Evolutionary conservation across 2,113 vertebrate genomes (phyloP).

Genomic region (Octodon degus): DNA sequence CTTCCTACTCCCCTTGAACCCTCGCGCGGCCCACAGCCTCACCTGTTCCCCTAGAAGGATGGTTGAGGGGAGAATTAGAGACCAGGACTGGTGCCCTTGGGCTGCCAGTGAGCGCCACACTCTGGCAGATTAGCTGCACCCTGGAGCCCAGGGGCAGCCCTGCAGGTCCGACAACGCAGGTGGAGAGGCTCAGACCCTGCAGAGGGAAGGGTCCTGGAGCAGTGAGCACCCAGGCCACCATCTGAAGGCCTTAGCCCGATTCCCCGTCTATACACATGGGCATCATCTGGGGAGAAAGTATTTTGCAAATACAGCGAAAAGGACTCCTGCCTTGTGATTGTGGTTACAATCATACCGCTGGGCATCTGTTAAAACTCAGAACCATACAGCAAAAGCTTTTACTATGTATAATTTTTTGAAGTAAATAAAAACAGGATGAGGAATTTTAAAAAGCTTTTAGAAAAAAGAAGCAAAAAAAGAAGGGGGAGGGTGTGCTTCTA

Average conservation of each 20-base stretch:
- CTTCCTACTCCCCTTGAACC: rapidly evolving
- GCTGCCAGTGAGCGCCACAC: not conserved
- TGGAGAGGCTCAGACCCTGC: not conserved
- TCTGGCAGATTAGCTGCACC: not conserved
- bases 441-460: not conserved
- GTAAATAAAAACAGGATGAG: not conserved
- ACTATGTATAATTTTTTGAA: not conserved
- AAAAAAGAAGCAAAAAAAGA: not conserved
- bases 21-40: not conserved
- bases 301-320: slow-evolving; percentile 10
- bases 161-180: not conserved
- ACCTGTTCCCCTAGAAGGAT: not conserved
- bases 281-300: not conserved
- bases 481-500: not conserved
- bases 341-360: not conserved
- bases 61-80: no score
- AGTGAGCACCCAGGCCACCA: not conserved
- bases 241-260: not conserved
- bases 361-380: not conserved
- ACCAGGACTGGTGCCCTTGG: not conserved
- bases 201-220: not conserved
- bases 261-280: rapidly evolving
- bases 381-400: not conserved
- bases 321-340: not conserved
- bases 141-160: not conserved